Evolutionary conservation across 2,113 vertebrate species (phyloP).

Genomic region (Progne subis): DNA sequence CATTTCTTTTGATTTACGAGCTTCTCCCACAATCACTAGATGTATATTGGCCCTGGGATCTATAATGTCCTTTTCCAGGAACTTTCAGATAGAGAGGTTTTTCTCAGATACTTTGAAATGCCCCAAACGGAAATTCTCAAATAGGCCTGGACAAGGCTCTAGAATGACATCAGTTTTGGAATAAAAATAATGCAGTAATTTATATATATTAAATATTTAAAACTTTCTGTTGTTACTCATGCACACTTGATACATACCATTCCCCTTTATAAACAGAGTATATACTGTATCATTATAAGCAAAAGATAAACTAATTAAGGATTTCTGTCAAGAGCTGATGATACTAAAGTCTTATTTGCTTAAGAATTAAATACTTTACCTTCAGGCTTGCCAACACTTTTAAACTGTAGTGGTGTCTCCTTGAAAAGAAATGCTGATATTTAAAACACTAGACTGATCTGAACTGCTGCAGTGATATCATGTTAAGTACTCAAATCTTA

Average conservation of each 20-base stretch:
- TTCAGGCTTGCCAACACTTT: neutral
- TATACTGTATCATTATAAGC: neutral
- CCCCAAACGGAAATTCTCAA: neutral
- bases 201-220: neutral
- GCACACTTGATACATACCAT: neutral
- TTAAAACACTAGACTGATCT: neutral
- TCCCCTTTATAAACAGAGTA: neutral
- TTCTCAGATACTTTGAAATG: constrained; percentile 20
- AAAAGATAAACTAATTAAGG: constrained; percentile 22
- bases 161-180: constrained; percentile 14
- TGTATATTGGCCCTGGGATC: neutral
- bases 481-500: neutral
- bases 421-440: neutral
- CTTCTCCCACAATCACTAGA: neutral
- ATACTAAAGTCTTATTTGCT: neutral
- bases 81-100: neutral
- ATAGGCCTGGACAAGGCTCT: neutral
- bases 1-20: neutral
- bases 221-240: neutral
- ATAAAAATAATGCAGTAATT: constrained; percentile 13
- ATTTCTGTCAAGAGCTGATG: constrained; percentile 23
- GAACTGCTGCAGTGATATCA: neutral
- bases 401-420: neutral
- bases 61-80: neutral
- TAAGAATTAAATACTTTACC: neutral